A percentile compares a stretch with the other conserved stretches of the same genome.
phyloP scores from a whole-genome alignment of 2,888 invertebrate genomes.

The Agrenia bidenticulata region DNA sequence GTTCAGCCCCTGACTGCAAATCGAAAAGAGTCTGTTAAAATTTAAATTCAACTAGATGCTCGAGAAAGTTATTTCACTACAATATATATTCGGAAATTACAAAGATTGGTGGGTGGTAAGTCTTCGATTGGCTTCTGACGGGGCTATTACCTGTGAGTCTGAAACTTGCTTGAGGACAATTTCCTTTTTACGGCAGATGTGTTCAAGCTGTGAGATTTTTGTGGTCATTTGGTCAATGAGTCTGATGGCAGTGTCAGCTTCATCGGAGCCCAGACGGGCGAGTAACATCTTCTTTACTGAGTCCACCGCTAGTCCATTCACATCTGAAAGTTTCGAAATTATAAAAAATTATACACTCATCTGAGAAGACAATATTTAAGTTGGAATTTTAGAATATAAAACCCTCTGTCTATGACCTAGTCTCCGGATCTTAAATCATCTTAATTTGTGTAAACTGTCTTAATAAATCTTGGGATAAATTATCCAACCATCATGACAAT shows the following conservation, averaged over 20 bases:
- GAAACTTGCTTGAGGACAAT: constrained; percentile 11
- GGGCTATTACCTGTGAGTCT: neutral
- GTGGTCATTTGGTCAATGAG: constrained; percentile 46
- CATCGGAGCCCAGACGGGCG: constrained; percentile 39
- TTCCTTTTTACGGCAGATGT: constrained; percentile 46
- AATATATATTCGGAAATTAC: neutral
- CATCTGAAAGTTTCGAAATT: constrained; percentile 28
- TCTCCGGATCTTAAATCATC: too few relatives aligned
- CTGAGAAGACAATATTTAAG: too few relatives aligned
- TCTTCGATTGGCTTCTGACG: neutral
- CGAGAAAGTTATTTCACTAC: too few relatives aligned
- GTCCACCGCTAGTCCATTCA: constrained; percentile 39
- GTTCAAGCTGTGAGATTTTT: constrained; percentile 50
- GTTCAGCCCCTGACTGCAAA: constrained; percentile 42
- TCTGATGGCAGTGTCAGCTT: constrained; percentile 41
- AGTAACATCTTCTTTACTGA: constrained; percentile 47
- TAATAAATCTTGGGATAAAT: too few relatives aligned
- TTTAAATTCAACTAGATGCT: too few relatives aligned
- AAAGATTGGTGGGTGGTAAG: neutral
- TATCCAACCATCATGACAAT: too few relatives aligned
- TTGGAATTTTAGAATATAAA: too few relatives aligned
- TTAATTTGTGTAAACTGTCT: too few relatives aligned
- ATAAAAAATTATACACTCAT: too few relatives aligned
- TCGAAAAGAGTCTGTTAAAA: too few relatives aligned
- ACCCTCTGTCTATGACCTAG: too few relatives aligned